These are phyloP conservation scores for Vandiemenella viatica DNA, from an alignment of 2,888 invertebrate genomes.

Conservation along the genomic window DNA sequence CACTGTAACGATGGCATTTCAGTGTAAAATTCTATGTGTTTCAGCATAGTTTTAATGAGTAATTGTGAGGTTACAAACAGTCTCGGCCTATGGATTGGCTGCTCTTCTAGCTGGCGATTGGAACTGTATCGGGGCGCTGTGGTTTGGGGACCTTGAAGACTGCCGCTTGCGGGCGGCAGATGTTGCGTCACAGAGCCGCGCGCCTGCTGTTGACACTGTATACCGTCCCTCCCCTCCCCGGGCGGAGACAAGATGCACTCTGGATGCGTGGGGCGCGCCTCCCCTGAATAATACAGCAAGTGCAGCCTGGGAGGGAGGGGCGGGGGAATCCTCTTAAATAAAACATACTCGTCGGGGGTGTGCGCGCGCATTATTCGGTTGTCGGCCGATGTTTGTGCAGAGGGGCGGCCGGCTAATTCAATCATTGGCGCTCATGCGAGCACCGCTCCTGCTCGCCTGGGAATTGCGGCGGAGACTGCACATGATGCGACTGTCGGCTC, in stretches of 20 bases:
- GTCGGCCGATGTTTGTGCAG: constrained; percentile 18
- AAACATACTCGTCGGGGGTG: constrained; percentile 17
- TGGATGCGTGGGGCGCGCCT: not conserved
- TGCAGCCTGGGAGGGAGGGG: not conserved
- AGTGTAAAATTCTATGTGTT: no score
- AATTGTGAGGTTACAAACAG: no score
- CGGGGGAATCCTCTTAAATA: constrained; percentile 15
- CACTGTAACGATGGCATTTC: no score
- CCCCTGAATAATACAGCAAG: not conserved
- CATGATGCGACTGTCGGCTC: no score
- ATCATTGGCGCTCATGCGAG: constrained; percentile 14
- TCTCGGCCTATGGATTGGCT: no score
- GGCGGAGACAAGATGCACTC: not conserved
- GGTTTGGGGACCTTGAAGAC: not conserved
- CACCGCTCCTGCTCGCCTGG: not conserved
- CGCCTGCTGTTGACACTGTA: not conserved
- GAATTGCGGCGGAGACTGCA: not conserved
- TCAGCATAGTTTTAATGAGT: no score
- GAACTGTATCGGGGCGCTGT: no score
- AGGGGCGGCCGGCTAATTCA: constrained; percentile 19
- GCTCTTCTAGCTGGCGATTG: no score
- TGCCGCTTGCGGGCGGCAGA: not conserved
- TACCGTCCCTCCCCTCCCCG: not conserved
- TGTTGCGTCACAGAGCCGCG: not conserved
- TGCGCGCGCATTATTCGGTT: constrained; percentile 16